These are phyloP conservation scores for Indri indri DNA, from an alignment of 2,113 vertebrate genomes.

Conservation along the genomic window DNA sequence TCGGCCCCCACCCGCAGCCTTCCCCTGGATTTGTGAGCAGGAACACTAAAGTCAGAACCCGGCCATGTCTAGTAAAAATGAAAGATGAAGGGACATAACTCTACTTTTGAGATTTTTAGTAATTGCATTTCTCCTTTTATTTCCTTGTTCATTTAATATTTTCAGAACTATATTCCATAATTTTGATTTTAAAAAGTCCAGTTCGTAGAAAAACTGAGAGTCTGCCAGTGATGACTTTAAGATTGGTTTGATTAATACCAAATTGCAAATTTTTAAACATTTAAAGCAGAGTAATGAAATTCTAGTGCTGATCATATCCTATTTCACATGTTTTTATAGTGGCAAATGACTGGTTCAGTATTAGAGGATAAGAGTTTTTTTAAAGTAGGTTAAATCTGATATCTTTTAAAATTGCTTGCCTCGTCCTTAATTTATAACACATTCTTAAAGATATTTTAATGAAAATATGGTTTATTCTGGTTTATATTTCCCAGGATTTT, in stretches of 20 bases:
- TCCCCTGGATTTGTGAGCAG: constrained; percentile 7
- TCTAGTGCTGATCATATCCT: background rate
- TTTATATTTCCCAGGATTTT: background rate
- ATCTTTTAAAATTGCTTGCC: constrained; percentile 17
- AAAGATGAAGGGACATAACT: constrained; percentile 1
- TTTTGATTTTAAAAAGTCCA: constrained; percentile 28
- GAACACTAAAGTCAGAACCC: background rate
- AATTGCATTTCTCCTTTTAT: background rate
- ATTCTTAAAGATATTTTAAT: constrained; percentile 36
- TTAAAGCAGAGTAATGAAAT: background rate
- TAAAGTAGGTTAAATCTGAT: background rate
- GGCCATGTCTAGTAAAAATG: background rate
- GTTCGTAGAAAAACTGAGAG: constrained; percentile 3
- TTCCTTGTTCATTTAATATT: background rate
- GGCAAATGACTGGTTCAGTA: background rate
- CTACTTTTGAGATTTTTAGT: background rate
- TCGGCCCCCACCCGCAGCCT: background rate
- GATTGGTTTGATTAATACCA: background rate
- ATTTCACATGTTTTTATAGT: background rate
- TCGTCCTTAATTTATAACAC: background rate
- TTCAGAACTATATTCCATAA: background rate
- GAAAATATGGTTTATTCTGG: constrained; percentile 3
- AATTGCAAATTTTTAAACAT: background rate
- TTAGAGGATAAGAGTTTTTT: background rate
- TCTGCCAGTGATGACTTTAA: background rate